Conservation (phyloP, 2,888 invertebrate genomes). For the Molorchus minor region DNA sequence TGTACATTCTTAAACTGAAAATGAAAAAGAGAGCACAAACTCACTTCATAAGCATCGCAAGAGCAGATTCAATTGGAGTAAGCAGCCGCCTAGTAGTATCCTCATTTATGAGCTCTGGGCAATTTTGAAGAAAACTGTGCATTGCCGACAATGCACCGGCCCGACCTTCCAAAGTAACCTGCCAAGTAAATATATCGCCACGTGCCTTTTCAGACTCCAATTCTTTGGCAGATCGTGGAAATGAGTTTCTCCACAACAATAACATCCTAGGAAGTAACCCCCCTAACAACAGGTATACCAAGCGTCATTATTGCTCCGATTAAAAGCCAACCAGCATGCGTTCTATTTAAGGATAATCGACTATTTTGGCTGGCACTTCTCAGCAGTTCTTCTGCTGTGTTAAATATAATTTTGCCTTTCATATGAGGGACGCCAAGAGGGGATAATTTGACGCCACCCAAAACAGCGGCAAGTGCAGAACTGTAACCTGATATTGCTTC, state of each 20-base stretch:
- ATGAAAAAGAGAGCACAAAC: conserved; percentile 44
- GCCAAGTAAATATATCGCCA: conserved; percentile 99
- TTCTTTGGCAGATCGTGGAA: conserved; percentile 95
- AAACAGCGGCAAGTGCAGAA: conserved; percentile 90
- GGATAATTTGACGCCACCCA: conserved; percentile 90
- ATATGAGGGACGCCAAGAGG: conserved; percentile 96
- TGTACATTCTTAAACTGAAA: background rate
- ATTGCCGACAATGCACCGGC: conserved; percentile 96
- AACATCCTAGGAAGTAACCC: conserved; percentile 93
- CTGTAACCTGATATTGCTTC: conserved; percentile 92
- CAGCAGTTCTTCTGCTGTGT: conserved; percentile 94
- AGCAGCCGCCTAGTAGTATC: conserved; percentile 90
- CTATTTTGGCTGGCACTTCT: conserved; percentile 97
- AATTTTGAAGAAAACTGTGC: conserved; percentile 91
- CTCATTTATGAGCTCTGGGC: conserved; percentile 89
- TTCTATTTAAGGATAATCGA: conserved; percentile 90
- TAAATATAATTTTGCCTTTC: conserved; percentile 96
- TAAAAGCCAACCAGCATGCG: conserved; percentile 97
- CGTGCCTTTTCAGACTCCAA: conserved; percentile 95
- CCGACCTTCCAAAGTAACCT: conserved; percentile 94
- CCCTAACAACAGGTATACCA: conserved; percentile 90
- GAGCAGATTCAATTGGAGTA: conserved; percentile 92
- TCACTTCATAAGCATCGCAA: conserved; percentile 94
- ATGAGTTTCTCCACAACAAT: conserved; percentile 96
- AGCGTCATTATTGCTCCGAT: conserved; percentile 97